Percentiles rank a stretch among this genome's conserved stretches.
phyloP scores from a whole-genome alignment of 2,113 vertebrate species.

The Pardalotus punctatus region DNA sequence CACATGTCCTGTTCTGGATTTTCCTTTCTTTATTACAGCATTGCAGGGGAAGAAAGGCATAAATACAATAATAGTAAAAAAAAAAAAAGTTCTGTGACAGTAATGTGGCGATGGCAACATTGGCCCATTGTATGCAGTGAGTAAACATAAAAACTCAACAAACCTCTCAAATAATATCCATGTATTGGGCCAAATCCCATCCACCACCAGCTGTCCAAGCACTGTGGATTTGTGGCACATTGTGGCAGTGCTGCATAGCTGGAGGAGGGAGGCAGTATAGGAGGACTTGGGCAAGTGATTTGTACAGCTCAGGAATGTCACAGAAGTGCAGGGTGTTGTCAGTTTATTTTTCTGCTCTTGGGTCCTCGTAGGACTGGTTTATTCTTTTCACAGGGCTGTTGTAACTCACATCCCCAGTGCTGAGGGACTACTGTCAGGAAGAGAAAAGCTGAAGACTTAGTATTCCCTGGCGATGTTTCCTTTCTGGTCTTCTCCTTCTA shows the following conservation, averaged over 20 bases:
- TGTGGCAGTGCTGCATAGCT: not conserved
- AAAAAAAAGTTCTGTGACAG: not conserved
- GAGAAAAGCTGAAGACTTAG: slow-evolving; percentile 44
- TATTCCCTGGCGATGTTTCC: slow-evolving; percentile 10
- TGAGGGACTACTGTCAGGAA: slow-evolving; percentile 44
- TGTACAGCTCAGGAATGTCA: slow-evolving; percentile 34
- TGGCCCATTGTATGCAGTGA: not conserved
- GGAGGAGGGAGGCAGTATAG: not conserved
- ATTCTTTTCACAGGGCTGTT: slow-evolving; percentile 25
- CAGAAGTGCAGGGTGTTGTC: slow-evolving; percentile 5
- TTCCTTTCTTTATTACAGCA: slow-evolving; percentile 62
- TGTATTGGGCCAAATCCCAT: not conserved
- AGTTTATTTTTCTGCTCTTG: slow-evolving; percentile 15
- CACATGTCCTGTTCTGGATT: slow-evolving; percentile 52
- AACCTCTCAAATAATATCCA: not conserved
- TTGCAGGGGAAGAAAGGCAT: slow-evolving; percentile 33
- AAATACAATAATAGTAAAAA: not conserved
- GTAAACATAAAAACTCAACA: slow-evolving; percentile 35
- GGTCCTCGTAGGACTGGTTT: not conserved
- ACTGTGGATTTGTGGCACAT: not conserved
- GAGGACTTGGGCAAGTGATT: not conserved
- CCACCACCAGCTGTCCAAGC: slow-evolving; percentile 32
- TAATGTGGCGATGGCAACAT: slow-evolving; percentile 35
- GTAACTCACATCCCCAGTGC: not conserved
- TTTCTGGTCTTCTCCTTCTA: slow-evolving; percentile 50